These are phyloP conservation scores for Therioaphis trifolii DNA, from an alignment of 2,888 invertebrate genomes.

Conservation along the genomic window DNA sequence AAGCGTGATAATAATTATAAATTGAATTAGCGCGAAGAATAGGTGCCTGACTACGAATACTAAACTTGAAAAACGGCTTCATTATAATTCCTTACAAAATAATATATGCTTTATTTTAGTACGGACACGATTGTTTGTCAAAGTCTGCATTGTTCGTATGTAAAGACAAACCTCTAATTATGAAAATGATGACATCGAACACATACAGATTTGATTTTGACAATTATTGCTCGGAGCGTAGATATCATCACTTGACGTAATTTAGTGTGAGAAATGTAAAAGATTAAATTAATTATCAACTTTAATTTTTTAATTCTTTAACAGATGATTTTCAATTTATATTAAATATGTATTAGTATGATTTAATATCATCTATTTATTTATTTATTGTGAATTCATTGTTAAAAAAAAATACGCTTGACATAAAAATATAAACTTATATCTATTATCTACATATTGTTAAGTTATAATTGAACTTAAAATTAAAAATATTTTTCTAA, in stretches of 20 bases:
- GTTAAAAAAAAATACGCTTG: too few species aligned
- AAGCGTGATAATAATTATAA: constrained; percentile 52
- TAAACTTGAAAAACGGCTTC: neutral
- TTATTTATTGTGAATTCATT: too few species aligned
- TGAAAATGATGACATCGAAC: neutral
- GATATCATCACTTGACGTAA: neutral
- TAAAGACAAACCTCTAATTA: neutral
- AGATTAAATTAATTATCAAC: neutral
- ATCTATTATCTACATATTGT: too few species aligned
- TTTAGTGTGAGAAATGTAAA: neutral
- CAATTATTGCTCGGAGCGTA: neutral
- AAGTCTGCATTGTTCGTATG: constrained; percentile 16
- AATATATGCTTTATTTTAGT: constrained; percentile 6
- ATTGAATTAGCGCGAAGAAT: constrained; percentile 23
- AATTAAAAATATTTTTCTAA: neutral
- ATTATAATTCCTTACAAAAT: neutral
- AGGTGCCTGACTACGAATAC: constrained; percentile 28
- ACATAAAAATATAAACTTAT: too few species aligned
- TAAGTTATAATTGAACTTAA: too few species aligned
- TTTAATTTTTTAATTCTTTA: neutral
- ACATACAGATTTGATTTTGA: constrained; percentile 21
- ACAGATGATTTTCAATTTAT: neutral
- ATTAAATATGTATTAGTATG: too few species aligned
- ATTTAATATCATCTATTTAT: too few species aligned
- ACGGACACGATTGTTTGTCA: neutral